Evolutionary conservation across 2,888 invertebrate genomes (phyloP).

Genomic region (Acanthopleura granulata): DNA sequence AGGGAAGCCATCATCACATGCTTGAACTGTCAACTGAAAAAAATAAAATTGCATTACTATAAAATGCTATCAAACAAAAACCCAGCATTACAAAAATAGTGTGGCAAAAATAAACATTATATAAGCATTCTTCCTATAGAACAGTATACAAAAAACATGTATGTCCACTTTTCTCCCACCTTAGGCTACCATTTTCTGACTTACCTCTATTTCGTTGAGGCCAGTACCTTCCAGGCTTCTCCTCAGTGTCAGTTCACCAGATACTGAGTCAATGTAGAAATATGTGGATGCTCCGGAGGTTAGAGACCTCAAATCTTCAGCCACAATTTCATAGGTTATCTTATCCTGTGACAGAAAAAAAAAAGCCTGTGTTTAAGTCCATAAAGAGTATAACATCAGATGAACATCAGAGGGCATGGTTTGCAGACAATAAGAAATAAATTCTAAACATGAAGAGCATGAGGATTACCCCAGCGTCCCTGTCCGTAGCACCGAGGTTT

Average conservation of each 20-base stretch:
- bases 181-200: not conserved
- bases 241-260: slow-evolving; percentile 82
- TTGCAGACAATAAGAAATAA: not conserved
- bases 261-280: slow-evolving; percentile 86
- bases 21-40: not conserved
- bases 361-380: not conserved
- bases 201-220: slow-evolving; percentile 14
- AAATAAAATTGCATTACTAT: not conserved
- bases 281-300: slow-evolving; percentile 70
- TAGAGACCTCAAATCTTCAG: not conserved
- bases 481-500: slow-evolving; percentile 19
- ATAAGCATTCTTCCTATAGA: not conserved
- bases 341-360: slow-evolving; percentile 3
- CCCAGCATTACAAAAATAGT: not conserved
- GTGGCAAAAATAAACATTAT: not conserved
- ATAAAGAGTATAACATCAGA: no score
- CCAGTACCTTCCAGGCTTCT: slow-evolving; percentile 33
- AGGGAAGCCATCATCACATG: not conserved
- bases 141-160: no score
- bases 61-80: not conserved
- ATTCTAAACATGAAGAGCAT: not conserved
- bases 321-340: slow-evolving; percentile 33
- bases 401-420: not conserved
- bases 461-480: slow-evolving; percentile 25
- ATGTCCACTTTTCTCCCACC: no score